These are phyloP conservation scores for Caenorhabditis virilis DNA, from an alignment of 2,888 invertebrate genomes.

Conservation along the genomic window DNA sequence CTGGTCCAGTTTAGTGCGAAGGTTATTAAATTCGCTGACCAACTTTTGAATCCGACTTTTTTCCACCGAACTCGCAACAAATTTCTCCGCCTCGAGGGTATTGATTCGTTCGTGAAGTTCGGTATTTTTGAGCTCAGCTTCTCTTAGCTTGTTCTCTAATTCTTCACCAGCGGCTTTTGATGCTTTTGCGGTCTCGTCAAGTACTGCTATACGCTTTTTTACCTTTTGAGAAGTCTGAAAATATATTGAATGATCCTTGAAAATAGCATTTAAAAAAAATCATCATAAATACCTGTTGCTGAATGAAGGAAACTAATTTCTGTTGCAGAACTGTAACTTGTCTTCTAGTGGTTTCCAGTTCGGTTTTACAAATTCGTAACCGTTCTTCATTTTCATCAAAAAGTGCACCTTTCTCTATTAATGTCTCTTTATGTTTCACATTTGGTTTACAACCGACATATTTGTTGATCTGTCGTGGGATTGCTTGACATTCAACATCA, in stretches of 20 bases:
- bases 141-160: conserved; percentile 13
- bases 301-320: conserved; percentile 50
- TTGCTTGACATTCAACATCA: conserved; percentile 64
- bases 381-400: conserved; percentile 59
- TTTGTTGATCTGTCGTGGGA: conserved; percentile 58
- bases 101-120: conserved; percentile 31
- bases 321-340: conserved; percentile 64
- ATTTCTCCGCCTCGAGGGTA: conserved; percentile 47
- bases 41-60: conserved; percentile 54
- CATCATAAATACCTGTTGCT: conserved; percentile 19
- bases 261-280: neutral
- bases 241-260: neutral
- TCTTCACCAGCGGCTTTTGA: conserved; percentile 4
- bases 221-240: conserved; percentile 12
- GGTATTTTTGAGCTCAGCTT: conserved; percentile 26
- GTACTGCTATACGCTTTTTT: conserved; percentile 24
- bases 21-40: conserved; percentile 61
- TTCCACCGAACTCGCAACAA: conserved; percentile 40
- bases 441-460: conserved; percentile 65
- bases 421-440: conserved; percentile 52
- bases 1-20: conserved; percentile 57
- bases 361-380: conserved; percentile 52
- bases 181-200: conserved; percentile 13
- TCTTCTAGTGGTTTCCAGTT: conserved; percentile 53
- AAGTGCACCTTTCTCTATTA: conserved; percentile 63